Conservation (phyloP, 2,888 invertebrate genomes). For the Calameuta filiformis region DNA sequence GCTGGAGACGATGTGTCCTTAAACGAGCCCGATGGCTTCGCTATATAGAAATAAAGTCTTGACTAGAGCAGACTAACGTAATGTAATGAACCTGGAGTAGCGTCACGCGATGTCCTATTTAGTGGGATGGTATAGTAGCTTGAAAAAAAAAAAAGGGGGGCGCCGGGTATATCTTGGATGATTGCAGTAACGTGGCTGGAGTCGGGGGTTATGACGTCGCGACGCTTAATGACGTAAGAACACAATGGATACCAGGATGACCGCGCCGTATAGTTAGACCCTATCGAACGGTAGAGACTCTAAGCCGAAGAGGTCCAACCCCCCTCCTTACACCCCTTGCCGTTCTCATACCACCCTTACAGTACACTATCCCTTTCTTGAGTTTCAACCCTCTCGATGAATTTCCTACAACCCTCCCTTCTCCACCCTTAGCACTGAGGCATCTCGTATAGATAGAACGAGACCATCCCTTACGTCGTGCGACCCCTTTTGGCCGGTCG, state of each 20-base stretch:
- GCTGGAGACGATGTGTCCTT: constrained; percentile 28
- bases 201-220: background rate
- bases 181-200: background rate
- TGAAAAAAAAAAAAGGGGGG: background rate
- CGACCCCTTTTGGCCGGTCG: background rate
- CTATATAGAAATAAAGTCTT: constrained; percentile 1
- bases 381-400: background rate
- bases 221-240: background rate
- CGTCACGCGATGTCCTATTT: constrained; percentile 38
- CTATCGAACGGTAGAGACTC: background rate
- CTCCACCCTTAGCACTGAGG: background rate
- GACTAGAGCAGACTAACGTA: background rate
- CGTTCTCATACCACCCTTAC: background rate
- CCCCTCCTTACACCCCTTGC: background rate
- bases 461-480: constrained; percentile 9
- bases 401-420: background rate
- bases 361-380: background rate
- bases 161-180: background rate
- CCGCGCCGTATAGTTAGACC: background rate
- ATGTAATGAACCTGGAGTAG: constrained; percentile 26
- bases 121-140: constrained; percentile 23
- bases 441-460: constrained; percentile 8
- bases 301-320: background rate
- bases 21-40: constrained; percentile 24
- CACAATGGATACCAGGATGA: background rate